Evolutionary conservation across 1,140 invertebrate genomes (phyloP), one percentile per base, ranked within the genome.

Genomic region (Drosophila pseudoananassae): DNA sequence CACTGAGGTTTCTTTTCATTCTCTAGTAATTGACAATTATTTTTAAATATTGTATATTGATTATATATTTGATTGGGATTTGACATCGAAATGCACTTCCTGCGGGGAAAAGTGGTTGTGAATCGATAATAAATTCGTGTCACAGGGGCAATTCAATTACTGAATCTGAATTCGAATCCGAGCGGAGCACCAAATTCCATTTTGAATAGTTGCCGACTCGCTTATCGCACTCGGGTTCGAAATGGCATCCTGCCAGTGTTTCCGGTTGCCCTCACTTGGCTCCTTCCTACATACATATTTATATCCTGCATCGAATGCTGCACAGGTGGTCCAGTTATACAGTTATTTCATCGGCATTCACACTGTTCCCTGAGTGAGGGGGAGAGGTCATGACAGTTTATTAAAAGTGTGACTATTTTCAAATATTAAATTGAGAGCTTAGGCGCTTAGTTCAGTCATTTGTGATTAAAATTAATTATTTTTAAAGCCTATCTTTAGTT

Each of bases 71-170:
- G 75, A 70, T 82, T 61, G 54, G 15, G 33, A 75, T 78, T 64
- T 74, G 46, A 46, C 59, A 49, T 69, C 63, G 68, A 70, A 76
- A 77, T 71, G 64, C 69, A 82, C 55, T 85, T 87, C 74, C 82
- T 78, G 82, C 15, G 10, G 38, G 7, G 27, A 33, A 15, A 29
- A 50, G 79, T 72, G 60, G 25, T 27, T 27, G 25, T 29, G 64
- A 70, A 78, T 69, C 56, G 49, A 50, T 78, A 88, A 82, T 87
- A 70, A 72, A 87, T 87, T 87, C 83, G 78, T 82, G 82, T 87
- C 82, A 82, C 83, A 88, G 74, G 52, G 60, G 64, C 82, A 81
- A 85, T 87, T 81, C 59, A 87, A 84, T 81, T 84, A 77, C 52
- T 47, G 23, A 83, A 76, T 71, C 45, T 36, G 65, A 47, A 33